Evolutionary conservation across 2,113 vertebrate species (phyloP).

Genomic region (Chloroceryle aenea): DNA sequence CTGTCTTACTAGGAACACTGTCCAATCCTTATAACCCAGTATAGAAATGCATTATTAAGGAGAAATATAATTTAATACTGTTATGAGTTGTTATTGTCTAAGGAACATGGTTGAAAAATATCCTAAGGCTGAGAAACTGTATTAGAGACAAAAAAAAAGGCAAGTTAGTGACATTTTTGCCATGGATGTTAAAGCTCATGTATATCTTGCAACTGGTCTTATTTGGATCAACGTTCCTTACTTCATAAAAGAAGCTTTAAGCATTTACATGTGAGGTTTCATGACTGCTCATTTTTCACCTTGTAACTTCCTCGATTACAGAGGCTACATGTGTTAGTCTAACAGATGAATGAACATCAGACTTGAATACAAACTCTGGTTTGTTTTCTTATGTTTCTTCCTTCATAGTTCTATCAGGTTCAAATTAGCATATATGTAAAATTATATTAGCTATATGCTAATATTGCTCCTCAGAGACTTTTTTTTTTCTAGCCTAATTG

Average conservation of each 20-base stretch:
- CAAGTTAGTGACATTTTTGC: neutral
- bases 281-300: neutral
- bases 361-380: neutral
- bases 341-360: neutral
- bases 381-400: neutral
- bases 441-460: neutral
- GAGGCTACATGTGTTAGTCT: rapidly evolving
- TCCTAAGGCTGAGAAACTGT: neutral
- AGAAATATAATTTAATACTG: neutral
- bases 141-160: neutral
- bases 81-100: neutral
- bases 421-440: no score
- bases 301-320: neutral
- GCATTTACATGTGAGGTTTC: neutral
- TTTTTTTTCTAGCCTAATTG: neutral
- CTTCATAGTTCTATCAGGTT: neutral
- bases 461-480: neutral
- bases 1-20: neutral
- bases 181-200: neutral
- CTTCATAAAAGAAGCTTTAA: neutral
- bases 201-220: neutral
- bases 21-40: neutral
- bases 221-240: neutral
- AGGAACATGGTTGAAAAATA: neutral
- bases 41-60: neutral